Evolutionary conservation across 2,888 invertebrate species (phyloP), one percentile per base, ranked within the genome.

Genomic region (Cosmia pyralina): DNA sequence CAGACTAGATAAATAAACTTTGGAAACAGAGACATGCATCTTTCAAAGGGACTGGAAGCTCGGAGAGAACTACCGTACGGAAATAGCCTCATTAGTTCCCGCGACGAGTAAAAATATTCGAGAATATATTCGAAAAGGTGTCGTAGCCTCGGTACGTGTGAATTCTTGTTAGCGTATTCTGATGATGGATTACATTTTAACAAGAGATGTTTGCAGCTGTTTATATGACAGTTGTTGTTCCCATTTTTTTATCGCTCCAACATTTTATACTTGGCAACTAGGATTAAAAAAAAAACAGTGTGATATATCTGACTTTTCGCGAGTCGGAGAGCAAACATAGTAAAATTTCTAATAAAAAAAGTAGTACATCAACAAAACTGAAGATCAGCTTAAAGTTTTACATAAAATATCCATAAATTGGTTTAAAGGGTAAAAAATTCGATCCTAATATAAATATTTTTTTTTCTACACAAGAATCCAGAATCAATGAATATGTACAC

Each of bases 101-200:
- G 90, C 91, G 90, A 85, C 87, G 91, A 88, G 91, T 93, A 93
- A 95, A 95, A 95, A 95, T 94, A 94, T 93, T 93, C 90, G 87
- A 87, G 88, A 90, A 91, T 93, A 92, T 92, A 89, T 92, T 88
- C 81, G 88, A 89, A 88, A 92, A 92, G 89, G 91, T 92, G 92
- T 91, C 90, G 88, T 88, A 89, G 87, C 87, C 87, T 86, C 88
- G 88, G 85, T 87, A 87, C 83, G 89, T 89, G 89, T 85, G 86
- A 84, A 81, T 77, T 75, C 81, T 84, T 69, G 84, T 86, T 87
- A 84, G 85, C 82, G 83, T 83, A 82, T 86, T 79, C 82, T 75
- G 88, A 89, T 90, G 91, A 91, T 89, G 87, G 89, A 92, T 90
- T 80, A 82, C 81, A 83, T 78, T 84, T 89, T 80, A 82, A 83